A percentile compares a stretch with the other conserved stretches of the same genome.
Conservation (phyloP, 2,113 vertebrate genomes). For the Cavia porcellus region DNA sequence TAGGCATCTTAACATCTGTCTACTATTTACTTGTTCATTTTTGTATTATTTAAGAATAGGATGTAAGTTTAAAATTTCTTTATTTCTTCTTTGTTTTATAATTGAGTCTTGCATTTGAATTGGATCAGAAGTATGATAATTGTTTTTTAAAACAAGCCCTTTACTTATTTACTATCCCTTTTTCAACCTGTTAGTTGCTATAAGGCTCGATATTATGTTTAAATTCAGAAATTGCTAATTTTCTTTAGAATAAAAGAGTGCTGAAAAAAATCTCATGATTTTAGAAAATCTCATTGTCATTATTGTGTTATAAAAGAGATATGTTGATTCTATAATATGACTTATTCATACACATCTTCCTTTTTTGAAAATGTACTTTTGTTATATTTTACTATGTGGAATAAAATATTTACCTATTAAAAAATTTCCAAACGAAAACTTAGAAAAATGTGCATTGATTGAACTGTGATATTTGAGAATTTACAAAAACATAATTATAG, state of each 20-base stretch:
- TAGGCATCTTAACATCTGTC: constrained; percentile 68
- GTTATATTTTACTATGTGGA: background rate
- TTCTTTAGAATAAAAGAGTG: background rate
- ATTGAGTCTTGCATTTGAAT: constrained; percentile 24
- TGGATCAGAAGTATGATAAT: constrained; percentile 26
- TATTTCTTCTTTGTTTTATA: constrained; percentile 68
- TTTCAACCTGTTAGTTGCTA: background rate
- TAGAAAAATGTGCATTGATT: background rate
- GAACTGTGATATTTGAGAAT: constrained; percentile 8
- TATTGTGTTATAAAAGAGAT: background rate
- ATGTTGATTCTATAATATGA: background rate
- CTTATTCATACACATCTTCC: background rate
- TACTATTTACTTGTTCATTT: constrained; percentile 2
- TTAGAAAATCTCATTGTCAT: background rate
- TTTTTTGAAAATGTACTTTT: background rate
- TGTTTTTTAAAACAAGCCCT: constrained; percentile 7
- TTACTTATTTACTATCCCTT: background rate
- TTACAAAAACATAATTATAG: background rate
- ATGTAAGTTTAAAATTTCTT: constrained; percentile 63
- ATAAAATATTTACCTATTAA: constrained; percentile 4
- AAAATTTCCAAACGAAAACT: background rate
- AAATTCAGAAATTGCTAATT: constrained; percentile 29
- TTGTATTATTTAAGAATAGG: constrained; percentile 57
- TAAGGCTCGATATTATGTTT: constrained; percentile 34
- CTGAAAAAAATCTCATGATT: background rate